These are phyloP conservation scores for Malacoctenus gilli DNA, from an alignment of 2,797 vertebrate species.

Conservation along the genomic window DNA sequence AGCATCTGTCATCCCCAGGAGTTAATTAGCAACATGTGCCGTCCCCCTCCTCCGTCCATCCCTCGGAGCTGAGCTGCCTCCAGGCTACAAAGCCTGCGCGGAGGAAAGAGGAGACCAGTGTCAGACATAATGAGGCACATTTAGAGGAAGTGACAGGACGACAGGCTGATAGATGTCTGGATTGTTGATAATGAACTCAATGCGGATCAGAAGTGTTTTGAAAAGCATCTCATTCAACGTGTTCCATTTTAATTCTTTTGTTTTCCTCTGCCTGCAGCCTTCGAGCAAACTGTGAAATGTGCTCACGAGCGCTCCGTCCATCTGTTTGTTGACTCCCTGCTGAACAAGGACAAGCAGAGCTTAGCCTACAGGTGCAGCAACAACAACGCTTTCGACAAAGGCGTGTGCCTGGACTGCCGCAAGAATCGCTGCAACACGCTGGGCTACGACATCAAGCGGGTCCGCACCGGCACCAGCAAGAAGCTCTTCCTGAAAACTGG, in stretches of 20 bases:
- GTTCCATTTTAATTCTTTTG: slow-evolving; percentile 6
- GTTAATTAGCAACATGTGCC: slow-evolving; percentile 72
- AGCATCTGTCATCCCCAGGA: slow-evolving; percentile 70
- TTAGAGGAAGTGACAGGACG: slow-evolving; percentile 43
- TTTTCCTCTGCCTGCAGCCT: slow-evolving; percentile 60
- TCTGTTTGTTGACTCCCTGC: slow-evolving; percentile 92
- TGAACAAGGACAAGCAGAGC: slow-evolving; percentile 85
- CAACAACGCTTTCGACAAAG: slow-evolving; percentile 87
- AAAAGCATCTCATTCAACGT: no score
- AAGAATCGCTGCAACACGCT: slow-evolving; percentile 90
- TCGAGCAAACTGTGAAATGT: slow-evolving; percentile 90
- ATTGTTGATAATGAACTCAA: slow-evolving; percentile 42
- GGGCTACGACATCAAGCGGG: slow-evolving; percentile 86
- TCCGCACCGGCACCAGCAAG: slow-evolving; percentile 71
- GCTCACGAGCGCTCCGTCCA: slow-evolving; percentile 93
- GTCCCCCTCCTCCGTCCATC: slow-evolving; percentile 40
- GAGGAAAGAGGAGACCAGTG: slow-evolving; percentile 30
- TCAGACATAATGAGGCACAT: slow-evolving; percentile 47
- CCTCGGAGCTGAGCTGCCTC: slow-evolving; percentile 62
- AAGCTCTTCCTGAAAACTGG: slow-evolving; percentile 88
- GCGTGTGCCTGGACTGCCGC: slow-evolving; percentile 89
- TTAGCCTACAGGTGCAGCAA: slow-evolving; percentile 89
- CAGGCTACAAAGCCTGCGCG: slow-evolving; percentile 54
- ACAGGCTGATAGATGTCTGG: slow-evolving; percentile 43
- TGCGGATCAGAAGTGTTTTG: no score